Percentiles rank a stretch among this genome's conserved stretches.
These are phyloP conservation scores for Luscinia luscinia DNA, from an alignment of 2,797 vertebrate genomes.

Conservation along the genomic window DNA sequence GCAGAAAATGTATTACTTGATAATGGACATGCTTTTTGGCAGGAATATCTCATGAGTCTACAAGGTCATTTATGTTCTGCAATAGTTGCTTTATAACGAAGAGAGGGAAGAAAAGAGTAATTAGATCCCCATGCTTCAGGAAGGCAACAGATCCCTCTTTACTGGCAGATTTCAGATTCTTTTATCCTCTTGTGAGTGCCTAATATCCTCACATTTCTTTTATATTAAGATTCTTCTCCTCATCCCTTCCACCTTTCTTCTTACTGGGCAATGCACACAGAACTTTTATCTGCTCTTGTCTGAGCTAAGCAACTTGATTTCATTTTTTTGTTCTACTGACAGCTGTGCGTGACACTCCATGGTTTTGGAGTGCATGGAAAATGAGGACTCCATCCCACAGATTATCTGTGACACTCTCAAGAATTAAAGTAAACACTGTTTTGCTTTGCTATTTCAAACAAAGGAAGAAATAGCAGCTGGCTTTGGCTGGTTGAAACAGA, in stretches of 20 bases:
- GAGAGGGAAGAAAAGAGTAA: background rate
- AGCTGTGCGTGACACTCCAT: constrained; percentile 20
- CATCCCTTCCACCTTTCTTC: background rate
- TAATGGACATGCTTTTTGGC: constrained; percentile 62
- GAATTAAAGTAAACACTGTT: constrained; percentile 55
- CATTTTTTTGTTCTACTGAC: constrained; percentile 6
- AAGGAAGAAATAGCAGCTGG: constrained; percentile 57
- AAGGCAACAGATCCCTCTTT: constrained; percentile 64
- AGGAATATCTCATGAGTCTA: constrained; percentile 40
- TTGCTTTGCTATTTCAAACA: constrained; percentile 47
- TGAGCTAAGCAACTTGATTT: constrained; percentile 5
- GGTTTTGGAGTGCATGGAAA: constrained; percentile 23
- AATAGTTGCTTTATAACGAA: constrained; percentile 54
- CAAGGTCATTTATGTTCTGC: constrained; percentile 60
- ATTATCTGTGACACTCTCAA: constrained; percentile 60
- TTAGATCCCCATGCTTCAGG: constrained; percentile 45
- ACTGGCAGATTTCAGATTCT: constrained; percentile 58
- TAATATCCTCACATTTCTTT: constrained; percentile 46
- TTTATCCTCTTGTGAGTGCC: constrained; percentile 62
- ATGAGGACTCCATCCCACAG: constrained; percentile 48
- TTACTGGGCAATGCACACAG: background rate
- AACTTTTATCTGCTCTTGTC: constrained; percentile 34
- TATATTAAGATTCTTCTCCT: constrained; percentile 6
- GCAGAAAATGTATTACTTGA: constrained; percentile 70
- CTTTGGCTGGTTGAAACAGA: constrained; percentile 19